Evolutionary conservation across 1,140 invertebrate species (phyloP).

Genomic region (Diachasmimorpha longicaudata): DNA sequence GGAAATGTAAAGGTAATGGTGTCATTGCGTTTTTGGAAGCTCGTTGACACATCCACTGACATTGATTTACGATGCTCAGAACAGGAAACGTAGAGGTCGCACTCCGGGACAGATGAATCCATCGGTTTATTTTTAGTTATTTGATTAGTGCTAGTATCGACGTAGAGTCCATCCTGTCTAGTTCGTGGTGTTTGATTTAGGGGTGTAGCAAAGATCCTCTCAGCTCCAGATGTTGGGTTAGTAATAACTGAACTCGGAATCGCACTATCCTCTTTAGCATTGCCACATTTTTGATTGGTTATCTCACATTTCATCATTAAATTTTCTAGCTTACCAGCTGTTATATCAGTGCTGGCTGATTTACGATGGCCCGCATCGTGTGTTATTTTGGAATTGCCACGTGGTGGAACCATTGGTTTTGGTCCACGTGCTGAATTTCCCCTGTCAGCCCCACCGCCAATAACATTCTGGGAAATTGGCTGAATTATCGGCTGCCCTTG

Average conservation of each 20-base stretch:
- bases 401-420: conserved; percentile 58
- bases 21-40: conserved; percentile 52
- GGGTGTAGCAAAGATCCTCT: conserved; percentile 37
- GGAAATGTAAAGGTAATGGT: conserved; percentile 55
- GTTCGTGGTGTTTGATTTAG: conserved; percentile 56
- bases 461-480: conserved; percentile 55
- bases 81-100: conserved; percentile 48
- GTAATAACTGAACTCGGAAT: conserved; percentile 33
- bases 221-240: conserved; percentile 32
- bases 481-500: conserved; percentile 59
- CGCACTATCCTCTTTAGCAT: conserved; percentile 35
- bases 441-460: conserved; percentile 39
- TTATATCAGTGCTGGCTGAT: conserved; percentile 44
- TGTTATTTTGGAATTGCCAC: conserved; percentile 60
- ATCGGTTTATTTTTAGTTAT: conserved; percentile 40
- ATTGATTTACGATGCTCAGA: conserved; percentile 55
- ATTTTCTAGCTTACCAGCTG: conserved; percentile 13
- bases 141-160: conserved; percentile 51
- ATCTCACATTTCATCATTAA: conserved; percentile 21
- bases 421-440: conserved; percentile 51
- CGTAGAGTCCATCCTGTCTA: conserved; percentile 57
- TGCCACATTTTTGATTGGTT: conserved; percentile 18
- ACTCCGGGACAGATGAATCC: conserved; percentile 42
- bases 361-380: conserved; percentile 52
- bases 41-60: conserved; percentile 51